phyloP scores from a whole-genome alignment of 2,797 vertebrate genomes.

The Pangasius larnaudii region DNA sequence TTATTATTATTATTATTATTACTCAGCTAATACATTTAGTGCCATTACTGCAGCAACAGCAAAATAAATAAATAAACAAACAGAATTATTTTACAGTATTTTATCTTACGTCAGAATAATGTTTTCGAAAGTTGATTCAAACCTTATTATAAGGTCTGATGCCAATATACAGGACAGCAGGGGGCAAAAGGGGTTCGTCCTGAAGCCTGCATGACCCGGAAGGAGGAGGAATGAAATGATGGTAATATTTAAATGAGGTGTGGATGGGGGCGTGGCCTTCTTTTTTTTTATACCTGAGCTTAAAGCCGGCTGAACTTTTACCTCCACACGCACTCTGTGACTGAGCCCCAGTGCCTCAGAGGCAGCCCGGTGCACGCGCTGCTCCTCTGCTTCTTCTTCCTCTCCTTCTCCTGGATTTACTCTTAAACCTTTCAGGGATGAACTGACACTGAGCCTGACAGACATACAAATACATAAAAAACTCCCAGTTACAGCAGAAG shows the following conservation, averaged over 20 bases:
- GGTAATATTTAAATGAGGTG: slow-evolving; percentile 10
- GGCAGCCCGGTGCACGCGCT: slow-evolving; percentile 17
- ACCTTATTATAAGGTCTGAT: slow-evolving; percentile 6
- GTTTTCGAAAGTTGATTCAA: neutral
- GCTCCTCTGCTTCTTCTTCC: neutral
- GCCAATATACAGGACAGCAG: slow-evolving; percentile 82
- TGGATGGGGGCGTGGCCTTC: slow-evolving; percentile 18
- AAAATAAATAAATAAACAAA: neutral
- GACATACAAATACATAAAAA: neutral
- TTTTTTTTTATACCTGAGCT: slow-evolving; percentile 71
- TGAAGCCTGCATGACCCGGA: slow-evolving; percentile 56
- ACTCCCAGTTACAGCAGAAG: neutral
- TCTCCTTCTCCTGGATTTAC: neutral
- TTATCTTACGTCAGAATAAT: neutral
- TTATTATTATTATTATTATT: neutral
- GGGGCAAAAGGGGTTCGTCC: slow-evolving; percentile 75
- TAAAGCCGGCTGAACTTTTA: slow-evolving; percentile 49
- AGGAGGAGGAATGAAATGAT: slow-evolving; percentile 20
- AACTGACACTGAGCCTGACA: neutral
- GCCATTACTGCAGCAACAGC: neutral
- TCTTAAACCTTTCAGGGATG: neutral
- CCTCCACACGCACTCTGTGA: slow-evolving; percentile 31
- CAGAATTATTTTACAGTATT: neutral
- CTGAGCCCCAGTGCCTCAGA: neutral
- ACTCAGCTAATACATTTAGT: neutral